A percentile compares a stretch with the other conserved stretches of the same genome.
Evolutionary conservation across 2,888 invertebrate species (phyloP).

Genomic region (Cosmopolites sordidus): DNA sequence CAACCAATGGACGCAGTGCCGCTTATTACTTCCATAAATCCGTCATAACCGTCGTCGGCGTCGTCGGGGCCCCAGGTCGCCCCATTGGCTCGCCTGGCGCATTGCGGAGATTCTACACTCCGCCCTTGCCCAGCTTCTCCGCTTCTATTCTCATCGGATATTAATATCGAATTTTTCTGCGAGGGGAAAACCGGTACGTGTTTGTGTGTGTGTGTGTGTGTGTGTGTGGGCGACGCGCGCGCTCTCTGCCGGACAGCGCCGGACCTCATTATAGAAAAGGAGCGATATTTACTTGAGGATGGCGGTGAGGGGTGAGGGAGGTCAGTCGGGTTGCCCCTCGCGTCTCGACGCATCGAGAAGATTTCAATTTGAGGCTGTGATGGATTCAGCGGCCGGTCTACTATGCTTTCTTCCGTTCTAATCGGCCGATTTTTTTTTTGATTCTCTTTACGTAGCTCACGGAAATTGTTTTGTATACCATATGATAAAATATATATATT

Average conservation of each 20-base stretch:
- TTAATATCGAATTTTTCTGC: constrained; percentile 78
- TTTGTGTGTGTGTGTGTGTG: constrained; percentile 31
- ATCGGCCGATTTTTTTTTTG: neutral
- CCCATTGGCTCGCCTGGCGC: constrained; percentile 44
- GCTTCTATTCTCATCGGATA: constrained; percentile 50
- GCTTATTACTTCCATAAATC: constrained; percentile 81
- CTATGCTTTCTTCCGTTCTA: constrained; percentile 15
- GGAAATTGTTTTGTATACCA: too few relatives aligned
- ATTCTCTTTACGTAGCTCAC: too few relatives aligned
- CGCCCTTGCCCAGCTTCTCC: constrained; percentile 52
- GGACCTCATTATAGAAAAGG: constrained; percentile 45
- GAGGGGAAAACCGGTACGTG: neutral
- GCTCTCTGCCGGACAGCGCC: constrained; percentile 40
- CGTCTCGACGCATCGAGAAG: constrained; percentile 42
- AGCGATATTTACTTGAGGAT: constrained; percentile 46
- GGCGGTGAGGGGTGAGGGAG: constrained; percentile 22
- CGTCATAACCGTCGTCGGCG: constrained; percentile 48
- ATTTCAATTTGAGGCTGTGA: constrained; percentile 48
- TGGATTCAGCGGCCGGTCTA: constrained; percentile 33
- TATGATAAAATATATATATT: too few relatives aligned
- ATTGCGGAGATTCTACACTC: constrained; percentile 41
- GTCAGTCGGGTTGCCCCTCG: constrained; percentile 25
- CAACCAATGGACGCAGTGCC: constrained; percentile 64
- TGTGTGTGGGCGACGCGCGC: constrained; percentile 49
- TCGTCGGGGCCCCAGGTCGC: constrained; percentile 31